Evolutionary conservation across 2,113 vertebrate genomes (phyloP), one percentile per base, ranked within the genome.

Genomic region (Colaptes auratus): DNA sequence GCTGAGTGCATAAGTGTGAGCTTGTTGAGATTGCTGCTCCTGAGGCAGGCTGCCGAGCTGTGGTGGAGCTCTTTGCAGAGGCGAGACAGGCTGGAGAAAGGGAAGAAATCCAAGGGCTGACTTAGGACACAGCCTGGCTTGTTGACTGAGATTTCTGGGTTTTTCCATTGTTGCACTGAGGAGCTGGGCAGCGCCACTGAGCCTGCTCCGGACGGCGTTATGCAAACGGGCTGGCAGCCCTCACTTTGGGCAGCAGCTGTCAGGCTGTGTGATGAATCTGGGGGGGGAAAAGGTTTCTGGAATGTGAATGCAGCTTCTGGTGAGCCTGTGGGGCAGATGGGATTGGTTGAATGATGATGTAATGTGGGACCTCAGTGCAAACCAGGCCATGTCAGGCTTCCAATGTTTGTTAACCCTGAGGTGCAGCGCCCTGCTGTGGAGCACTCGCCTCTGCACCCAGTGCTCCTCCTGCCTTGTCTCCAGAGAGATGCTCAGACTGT

Each of bases 121-220:
- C 69, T 97, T 95, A 92, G 92, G 95, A 95, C 95, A 97, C 92
- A 97, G 93, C 67, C 78, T 39, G 90, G 53, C 83, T 96, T 82
- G 91, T 97, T 94, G 94, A 84, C 58, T 0, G 6, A 63, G 92
- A 63, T 95, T 90, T 70, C 96, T 97, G 95, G 90, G 79, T 97
- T 97, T 97, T 97, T 97, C 96, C 97, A 97, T 97, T 97, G 97
- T 97, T 97, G 96, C 93, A 28, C 42, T 1, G 82, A 93, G 97
- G 91, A 82, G 58, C 70, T 14, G 27, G 82, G 75, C 75, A 42
- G 90, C 8, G 2, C 58, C 0, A 14, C 88, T 0, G 55, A 81
- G 95, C 12, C 4, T n/a, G 92, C 92, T 77, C 82, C 0, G 0
- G 60, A 6, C 4, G 1, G 1, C 3, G 92, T 96, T 97, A 91